phyloP scores from a whole-genome alignment of 2,888 invertebrate genomes.

The Timema cristinae region DNA sequence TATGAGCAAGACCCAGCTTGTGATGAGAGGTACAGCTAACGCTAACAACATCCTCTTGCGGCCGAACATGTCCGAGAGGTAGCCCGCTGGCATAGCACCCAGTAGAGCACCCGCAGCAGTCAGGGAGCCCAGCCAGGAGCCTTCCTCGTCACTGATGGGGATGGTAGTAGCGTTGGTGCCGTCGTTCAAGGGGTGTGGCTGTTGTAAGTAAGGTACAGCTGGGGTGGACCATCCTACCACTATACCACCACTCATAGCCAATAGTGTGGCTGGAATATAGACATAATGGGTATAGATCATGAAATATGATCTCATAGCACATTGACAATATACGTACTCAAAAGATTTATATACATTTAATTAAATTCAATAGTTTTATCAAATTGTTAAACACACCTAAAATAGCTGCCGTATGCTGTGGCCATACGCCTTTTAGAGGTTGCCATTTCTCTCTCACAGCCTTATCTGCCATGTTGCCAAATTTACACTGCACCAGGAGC shows the following conservation, averaged over 20 bases:
- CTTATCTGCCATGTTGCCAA: no score
- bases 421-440: no score
- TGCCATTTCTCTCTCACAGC: no score
- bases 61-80: slow-evolving; percentile 33
- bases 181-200: background rate
- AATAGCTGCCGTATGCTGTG: no score
- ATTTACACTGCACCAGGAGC: no score
- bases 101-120: slow-evolving; percentile 64
- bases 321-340: no score
- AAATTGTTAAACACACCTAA: no score
- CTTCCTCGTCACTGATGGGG: slow-evolving; percentile 51
- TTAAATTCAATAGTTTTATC: no score
- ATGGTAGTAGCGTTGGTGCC: slow-evolving; percentile 16
- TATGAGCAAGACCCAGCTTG: slow-evolving; percentile 66
- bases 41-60: slow-evolving; percentile 37
- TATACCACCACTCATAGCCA: slow-evolving; percentile 34
- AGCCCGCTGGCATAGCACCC: slow-evolving; percentile 67
- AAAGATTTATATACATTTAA: no score
- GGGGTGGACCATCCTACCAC: slow-evolving; percentile 36
- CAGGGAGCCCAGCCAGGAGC: slow-evolving; percentile 71
- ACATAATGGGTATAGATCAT: no score
- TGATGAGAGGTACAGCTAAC: slow-evolving; percentile 60
- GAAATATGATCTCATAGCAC: no score
- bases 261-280: slow-evolving; percentile 23
- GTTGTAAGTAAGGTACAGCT: slow-evolving; percentile 33